phyloP scores from a whole-genome alignment of 1,140 invertebrate species.

The Ostrea edulis region DNA sequence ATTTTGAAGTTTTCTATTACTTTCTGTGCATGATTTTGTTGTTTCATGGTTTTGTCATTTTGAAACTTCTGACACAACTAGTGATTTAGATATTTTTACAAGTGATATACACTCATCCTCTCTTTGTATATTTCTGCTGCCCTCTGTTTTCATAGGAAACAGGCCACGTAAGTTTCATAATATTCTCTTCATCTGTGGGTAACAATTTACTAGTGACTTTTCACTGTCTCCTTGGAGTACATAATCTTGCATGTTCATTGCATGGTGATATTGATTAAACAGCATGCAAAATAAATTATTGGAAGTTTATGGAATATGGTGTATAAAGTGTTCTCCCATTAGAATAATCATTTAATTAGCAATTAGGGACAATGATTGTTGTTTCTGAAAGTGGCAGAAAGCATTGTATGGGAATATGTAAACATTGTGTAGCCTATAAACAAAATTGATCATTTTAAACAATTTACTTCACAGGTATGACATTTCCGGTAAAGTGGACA shows the following conservation, averaged over 20 bases:
- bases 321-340: no score
- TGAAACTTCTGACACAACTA: no score
- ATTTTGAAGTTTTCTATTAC: no score
- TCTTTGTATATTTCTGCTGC: conserved; percentile 25
- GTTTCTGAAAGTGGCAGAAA: no score
- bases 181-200: neutral
- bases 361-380: no score
- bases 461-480: conserved; percentile 66
- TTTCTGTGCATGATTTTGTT: no score
- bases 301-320: neutral
- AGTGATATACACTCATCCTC: no score
- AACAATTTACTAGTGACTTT: neutral
- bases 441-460: neutral
- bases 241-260: conserved; percentile 1
- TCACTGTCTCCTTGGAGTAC: neutral
- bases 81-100: no score
- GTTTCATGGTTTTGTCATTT: no score
- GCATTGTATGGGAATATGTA: neutral
- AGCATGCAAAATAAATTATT: neutral
- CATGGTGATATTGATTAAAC: conserved; percentile 15
- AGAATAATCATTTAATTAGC: no score
- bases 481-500: conserved; percentile 72
- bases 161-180: conserved; percentile 32
- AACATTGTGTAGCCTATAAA: neutral
- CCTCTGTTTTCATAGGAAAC: conserved; percentile 19